Percentiles rank a stretch among this genome's conserved stretches.
phyloP scores from a whole-genome alignment of 2,888 invertebrate genomes.

The Epicampocera succincta region DNA sequence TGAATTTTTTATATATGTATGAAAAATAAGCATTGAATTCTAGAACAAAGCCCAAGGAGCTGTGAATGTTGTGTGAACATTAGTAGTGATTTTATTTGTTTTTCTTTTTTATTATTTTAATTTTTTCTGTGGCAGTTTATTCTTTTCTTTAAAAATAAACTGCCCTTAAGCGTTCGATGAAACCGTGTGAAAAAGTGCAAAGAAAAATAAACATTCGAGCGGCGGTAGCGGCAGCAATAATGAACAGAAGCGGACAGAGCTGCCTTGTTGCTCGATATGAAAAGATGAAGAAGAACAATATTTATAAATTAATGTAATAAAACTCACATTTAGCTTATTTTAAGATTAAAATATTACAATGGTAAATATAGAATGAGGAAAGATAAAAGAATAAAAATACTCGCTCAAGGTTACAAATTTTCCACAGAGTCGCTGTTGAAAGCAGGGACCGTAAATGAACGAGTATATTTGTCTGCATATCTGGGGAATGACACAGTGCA shows the following conservation, averaged over 20 bases:
- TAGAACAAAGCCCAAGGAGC: conserved; percentile 42
- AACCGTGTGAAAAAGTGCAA: conserved; percentile 46
- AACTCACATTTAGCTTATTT: conserved; percentile 64
- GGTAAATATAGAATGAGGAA: background rate
- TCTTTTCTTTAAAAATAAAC: conserved; percentile 21
- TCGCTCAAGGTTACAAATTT: conserved; percentile 13
- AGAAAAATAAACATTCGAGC: conserved; percentile 26
- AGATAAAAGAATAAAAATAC: background rate
- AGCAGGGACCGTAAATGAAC: no score
- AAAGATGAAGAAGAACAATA: conserved; percentile 10
- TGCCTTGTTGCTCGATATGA: background rate
- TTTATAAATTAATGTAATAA: conserved; percentile 60
- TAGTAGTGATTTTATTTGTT: no score
- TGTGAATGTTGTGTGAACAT: background rate
- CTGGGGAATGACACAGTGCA: no score
- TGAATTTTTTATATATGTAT: conserved; percentile 34
- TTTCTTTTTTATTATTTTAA: no score
- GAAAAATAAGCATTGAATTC: conserved; percentile 10
- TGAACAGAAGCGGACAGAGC: conserved; percentile 3
- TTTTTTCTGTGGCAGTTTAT: background rate
- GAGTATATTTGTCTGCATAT: no score
- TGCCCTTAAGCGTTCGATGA: conserved; percentile 37
- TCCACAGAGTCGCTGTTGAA: background rate
- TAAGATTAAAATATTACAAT: conserved; percentile 61
- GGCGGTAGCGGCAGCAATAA: background rate